Base-by-base conservation (phyloP, 2,888 invertebrate species). In the Latrodectus hesperus region DNA sequence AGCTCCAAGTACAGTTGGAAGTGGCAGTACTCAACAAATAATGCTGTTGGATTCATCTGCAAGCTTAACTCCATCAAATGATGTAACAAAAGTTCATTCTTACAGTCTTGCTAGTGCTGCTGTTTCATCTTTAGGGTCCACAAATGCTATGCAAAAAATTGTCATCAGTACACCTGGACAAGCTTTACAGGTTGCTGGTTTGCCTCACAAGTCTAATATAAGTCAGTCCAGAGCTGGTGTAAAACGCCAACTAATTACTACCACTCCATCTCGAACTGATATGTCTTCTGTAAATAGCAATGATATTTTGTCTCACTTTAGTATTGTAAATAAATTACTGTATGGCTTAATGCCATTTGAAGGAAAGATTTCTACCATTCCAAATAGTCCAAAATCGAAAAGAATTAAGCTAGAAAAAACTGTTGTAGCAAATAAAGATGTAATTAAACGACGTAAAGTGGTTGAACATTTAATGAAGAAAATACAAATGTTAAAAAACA, bases 401-500 rank as follows among this genome's bases (percentile, higher is more conserved):
- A 90, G 89, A 85, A 91, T 71, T 90, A 92, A 90, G 75, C 64
- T 92, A 38, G 92, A 92, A 74, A 91, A 92, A 79, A 91, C 90
- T n/a, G 90, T 91, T 6, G 91, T 92, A 14, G 89, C 91, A 9
- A 90, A 90, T 17, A 53, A 90, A 26, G 92, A 92, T 79, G 91
- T 90, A 9, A 91, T 90, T 9, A 90, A 90, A 11, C 89, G 92
- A 49, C 91, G 91, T 81, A 89, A 90, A 52, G 91, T 92, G 70
- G 87, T 91, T 60, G 92, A 91, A 71, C 88, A 90, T 53, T 91
- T 91, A 76, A 80, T 89, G 11, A 89, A 90, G 71, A 91, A 91
- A 85, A 90, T 92, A 90, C 90, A 89, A 55, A 90, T 91, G 65
- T 83, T 92, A 5, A 92, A 92, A 88, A 91, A 91, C 72, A 91